Conservation (phyloP, 2,888 invertebrate genomes). For the Fissipunctia ypsillon region DNA sequence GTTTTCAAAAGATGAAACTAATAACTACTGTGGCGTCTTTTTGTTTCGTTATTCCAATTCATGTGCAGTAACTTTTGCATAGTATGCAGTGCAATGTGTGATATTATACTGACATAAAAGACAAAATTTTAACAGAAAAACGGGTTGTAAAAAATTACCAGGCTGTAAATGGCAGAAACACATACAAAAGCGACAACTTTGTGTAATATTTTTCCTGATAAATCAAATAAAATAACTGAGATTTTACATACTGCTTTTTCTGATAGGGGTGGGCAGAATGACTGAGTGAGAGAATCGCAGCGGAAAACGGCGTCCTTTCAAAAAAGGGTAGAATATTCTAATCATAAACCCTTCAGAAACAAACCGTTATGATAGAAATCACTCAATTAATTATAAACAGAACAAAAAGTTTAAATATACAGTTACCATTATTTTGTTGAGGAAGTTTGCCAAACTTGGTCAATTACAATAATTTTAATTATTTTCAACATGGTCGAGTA, state of each 20-base stretch:
- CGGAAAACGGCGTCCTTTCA: constrained; percentile 3
- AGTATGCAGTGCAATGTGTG: background rate
- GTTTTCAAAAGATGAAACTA: constrained; percentile 30
- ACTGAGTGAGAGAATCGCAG: background rate
- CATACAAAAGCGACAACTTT: background rate
- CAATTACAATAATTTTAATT: constrained; percentile 33
- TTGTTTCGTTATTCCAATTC: background rate
- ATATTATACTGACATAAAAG: background rate
- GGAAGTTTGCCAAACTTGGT: constrained; percentile 40
- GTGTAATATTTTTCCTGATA: background rate
- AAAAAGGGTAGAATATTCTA: background rate
- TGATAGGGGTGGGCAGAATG: background rate
- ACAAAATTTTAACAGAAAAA: too few species aligned
- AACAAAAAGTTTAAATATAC: constrained; percentile 29
- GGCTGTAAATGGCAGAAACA: background rate
- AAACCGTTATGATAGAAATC: constrained; percentile 17
- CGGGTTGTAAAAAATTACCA: background rate
- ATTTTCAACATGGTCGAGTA: constrained; percentile 20
- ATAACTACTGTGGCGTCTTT: constrained; percentile 3
- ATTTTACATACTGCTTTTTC: background rate
- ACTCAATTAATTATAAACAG: constrained; percentile 31
- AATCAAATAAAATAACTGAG: background rate
- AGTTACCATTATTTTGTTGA: constrained; percentile 26
- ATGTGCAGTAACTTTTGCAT: background rate
- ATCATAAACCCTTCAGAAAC: constrained; percentile 12